Evolutionary conservation across 2,797 vertebrate species (phyloP).

Genomic region (Sternotherus odoratus): DNA sequence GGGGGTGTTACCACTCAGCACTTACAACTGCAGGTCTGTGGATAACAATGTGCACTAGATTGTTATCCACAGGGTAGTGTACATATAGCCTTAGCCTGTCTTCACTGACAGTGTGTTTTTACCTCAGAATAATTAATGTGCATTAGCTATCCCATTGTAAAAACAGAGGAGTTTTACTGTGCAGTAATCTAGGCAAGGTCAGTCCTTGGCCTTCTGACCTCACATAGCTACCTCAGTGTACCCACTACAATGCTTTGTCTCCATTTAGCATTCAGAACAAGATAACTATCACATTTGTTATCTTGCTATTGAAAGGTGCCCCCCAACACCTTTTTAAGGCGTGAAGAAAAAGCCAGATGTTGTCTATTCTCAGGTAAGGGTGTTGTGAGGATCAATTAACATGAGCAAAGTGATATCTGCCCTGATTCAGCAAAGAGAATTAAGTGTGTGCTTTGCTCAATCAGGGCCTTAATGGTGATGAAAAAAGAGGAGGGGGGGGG

Average conservation of each 20-base stretch:
- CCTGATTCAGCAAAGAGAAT: neutral
- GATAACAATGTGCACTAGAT: neutral
- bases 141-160: neutral
- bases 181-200: neutral
- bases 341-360: neutral
- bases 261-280: neutral
- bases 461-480: constrained; percentile 2
- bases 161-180: neutral
- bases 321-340: neutral
- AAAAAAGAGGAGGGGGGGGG: neutral
- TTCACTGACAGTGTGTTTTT: neutral
- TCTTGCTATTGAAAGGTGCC: neutral
- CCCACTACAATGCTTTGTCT: neutral
- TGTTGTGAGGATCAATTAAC: neutral
- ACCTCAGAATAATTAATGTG: neutral
- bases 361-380: neutral
- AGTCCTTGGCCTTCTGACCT: neutral
- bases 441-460: neutral
- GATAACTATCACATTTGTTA: neutral
- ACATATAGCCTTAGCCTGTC: neutral
- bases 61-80: neutral
- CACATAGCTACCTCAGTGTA: neutral
- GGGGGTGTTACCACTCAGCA: neutral
- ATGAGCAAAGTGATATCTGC: neutral
- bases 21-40: neutral